Evolutionary conservation across 2,797 vertebrate species (phyloP).

Genomic region (Sphaeramia orbicularis): DNA sequence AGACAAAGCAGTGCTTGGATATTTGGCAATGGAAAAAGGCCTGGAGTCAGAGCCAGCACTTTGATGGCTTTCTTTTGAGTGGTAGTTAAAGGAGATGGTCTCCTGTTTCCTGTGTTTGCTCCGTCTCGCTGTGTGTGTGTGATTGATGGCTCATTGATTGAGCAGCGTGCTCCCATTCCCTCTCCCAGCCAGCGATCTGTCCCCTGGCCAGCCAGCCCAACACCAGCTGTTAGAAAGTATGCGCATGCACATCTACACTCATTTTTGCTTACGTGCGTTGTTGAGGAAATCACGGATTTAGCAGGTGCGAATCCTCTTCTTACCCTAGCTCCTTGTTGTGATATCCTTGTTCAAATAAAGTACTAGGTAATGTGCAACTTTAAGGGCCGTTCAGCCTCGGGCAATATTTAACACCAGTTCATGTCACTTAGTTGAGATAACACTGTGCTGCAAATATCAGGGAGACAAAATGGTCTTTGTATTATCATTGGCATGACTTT

Average conservation of each 20-base stretch:
- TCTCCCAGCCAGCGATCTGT: slow-evolving; percentile 65
- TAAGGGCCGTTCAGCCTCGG: background rate
- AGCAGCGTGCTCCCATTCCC: slow-evolving; percentile 69
- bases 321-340: slow-evolving; percentile 19
- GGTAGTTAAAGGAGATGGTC: slow-evolving; percentile 77
- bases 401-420: slow-evolving; percentile 49
- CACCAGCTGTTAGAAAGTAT: slow-evolving; percentile 55
- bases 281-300: slow-evolving; percentile 58
- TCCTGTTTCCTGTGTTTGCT: slow-evolving; percentile 77
- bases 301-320: slow-evolving; percentile 61
- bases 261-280: slow-evolving; percentile 60
- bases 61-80: slow-evolving; percentile 79
- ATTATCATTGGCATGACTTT: slow-evolving; percentile 8
- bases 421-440: slow-evolving; percentile 37
- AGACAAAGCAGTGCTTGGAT: slow-evolving; percentile 61
- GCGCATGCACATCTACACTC: slow-evolving; percentile 21
- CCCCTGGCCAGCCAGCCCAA: slow-evolving; percentile 52
- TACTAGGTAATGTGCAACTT: slow-evolving; percentile 49
- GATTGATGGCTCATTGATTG: slow-evolving; percentile 80
- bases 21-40: slow-evolving; percentile 71
- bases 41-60: slow-evolving; percentile 66
- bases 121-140: slow-evolving; percentile 57
- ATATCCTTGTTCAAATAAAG: slow-evolving; percentile 21
- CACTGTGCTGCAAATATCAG: slow-evolving; percentile 11
- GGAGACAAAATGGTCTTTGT: slow-evolving; percentile 22